Conservation (phyloP, 2,113 vertebrate genomes). For the Rostratula benghalensis region DNA sequence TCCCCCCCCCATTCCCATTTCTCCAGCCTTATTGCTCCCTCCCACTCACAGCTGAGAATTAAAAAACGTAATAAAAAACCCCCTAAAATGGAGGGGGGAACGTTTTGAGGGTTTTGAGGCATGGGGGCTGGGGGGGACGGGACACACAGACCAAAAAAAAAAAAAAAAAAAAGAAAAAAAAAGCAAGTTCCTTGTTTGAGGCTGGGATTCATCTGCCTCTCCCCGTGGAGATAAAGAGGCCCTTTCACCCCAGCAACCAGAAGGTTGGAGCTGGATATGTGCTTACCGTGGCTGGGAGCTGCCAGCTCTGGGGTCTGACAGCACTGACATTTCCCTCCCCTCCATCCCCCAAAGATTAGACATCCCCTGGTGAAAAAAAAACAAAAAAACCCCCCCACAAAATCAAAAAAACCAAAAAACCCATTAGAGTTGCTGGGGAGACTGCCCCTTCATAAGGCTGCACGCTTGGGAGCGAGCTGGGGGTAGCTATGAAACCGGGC, state of each 20-base stretch:
- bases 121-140: no score
- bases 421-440: constrained; percentile 71
- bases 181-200: constrained; percentile 10
- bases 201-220: constrained; percentile 47
- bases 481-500: constrained; percentile 35
- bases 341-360: constrained; percentile 1
- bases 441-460: constrained; percentile 36
- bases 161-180: background rate
- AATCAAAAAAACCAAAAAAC: no score
- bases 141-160: no score
- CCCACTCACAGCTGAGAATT: constrained; percentile 8
- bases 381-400: no score
- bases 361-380: background rate
- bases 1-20: background rate
- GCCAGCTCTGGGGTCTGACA: constrained; percentile 40
- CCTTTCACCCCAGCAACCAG: constrained; percentile 71
- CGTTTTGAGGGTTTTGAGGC: background rate
- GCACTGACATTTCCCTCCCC: constrained; percentile 19
- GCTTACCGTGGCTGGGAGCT: constrained; percentile 44
- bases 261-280: constrained; percentile 58
- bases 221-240: constrained; percentile 53
- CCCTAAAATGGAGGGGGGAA: background rate
- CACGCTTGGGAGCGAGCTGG: constrained; percentile 26
- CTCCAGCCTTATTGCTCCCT: constrained; percentile 26
- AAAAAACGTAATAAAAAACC: constrained; percentile 48